phyloP scores from a whole-genome alignment of 2,888 invertebrate genomes.

The Drosophila helvetica region DNA sequence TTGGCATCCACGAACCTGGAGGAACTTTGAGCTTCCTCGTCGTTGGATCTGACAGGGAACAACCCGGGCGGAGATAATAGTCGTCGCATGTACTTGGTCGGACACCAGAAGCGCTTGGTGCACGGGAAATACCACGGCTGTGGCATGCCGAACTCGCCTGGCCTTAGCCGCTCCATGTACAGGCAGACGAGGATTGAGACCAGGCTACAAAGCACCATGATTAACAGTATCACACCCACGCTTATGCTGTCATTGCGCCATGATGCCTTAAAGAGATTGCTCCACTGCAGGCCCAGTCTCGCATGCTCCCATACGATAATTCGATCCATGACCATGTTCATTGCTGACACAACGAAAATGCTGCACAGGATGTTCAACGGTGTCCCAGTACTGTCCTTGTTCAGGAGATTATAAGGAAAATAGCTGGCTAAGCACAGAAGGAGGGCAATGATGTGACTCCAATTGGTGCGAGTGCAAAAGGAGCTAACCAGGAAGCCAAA shows the following conservation, averaged over 20 bases:
- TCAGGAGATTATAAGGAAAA: conserved; percentile 87
- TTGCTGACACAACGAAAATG: conserved; percentile 35
- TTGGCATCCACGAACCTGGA: conserved; percentile 35
- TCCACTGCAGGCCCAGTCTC: conserved; percentile 85
- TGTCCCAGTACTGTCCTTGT: conserved; percentile 84
- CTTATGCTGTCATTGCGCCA: conserved; percentile 87
- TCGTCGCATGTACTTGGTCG: not conserved
- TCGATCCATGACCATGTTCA: conserved; percentile 77
- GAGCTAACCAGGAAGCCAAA: conserved; percentile 91
- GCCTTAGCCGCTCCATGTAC: conserved; percentile 90
- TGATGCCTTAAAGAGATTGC: conserved; percentile 86
- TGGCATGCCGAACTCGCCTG: conserved; percentile 89
- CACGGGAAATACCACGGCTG: conserved; percentile 91
- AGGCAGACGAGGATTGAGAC: conserved; percentile 89
- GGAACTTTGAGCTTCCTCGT: not conserved
- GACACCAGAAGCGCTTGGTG: conserved; percentile 85
- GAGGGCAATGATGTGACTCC: conserved; percentile 88
- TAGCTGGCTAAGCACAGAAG: conserved; percentile 82
- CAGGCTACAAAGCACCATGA: conserved; percentile 84
- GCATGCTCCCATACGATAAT: not conserved
- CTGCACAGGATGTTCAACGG: conserved; percentile 84
- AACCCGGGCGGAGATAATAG: not conserved
- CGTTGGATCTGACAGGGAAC: not conserved
- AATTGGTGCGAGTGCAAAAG: conserved; percentile 90
- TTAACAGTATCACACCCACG: conserved; percentile 89